Base-by-base conservation (phyloP, 2,113 vertebrate species). In the Dasypus novemcinctus region DNA sequence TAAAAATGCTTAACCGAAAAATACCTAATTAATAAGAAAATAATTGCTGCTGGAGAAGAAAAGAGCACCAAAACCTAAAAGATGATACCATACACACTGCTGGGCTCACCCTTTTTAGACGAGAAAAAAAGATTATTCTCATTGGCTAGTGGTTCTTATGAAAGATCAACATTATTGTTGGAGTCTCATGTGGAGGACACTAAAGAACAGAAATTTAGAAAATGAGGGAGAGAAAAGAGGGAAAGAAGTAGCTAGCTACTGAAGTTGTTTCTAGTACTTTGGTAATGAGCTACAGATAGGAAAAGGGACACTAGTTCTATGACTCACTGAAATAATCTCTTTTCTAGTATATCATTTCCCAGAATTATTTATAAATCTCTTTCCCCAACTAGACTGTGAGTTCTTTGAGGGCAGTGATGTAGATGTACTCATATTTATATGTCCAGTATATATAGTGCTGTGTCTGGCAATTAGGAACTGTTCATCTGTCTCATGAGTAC, bases 11-110 rank as follows among this genome's bases (percentile, higher is more conserved):
- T 25, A 72, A 17, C 20, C 54, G n/a, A 27, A 27, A 72, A 91
- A 74, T 46, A 27, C 12, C 14, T 91, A 75, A 72, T 7, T 84
- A 90, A 72, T 71, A 61, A 72, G 12, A 68, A 69, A 90, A 68
- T 38, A 71, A 38, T 90, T 91, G 83, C 86, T 95, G 27, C 46
- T 94, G 33, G 78, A 80, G 46, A 84, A 95, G 25, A 91, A 64
- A 87, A 61, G 31, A 87, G 14, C 36, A 88, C 27, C 13, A 66
- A 78, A 95, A 17, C 12, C 54, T 3, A 5, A 75, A 49, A 83
- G n/a, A 82, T 83, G 86, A 86, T 71, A 43, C n/a, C n/a, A 20
- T 17, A 38, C 36, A 41, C 13, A 25, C 36, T 89, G 11, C n/a
- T 38, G 21, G 23, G 23, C 31, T 79, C 38, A 29, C 4, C 75